These are phyloP conservation scores for Melanerpes aurifrons DNA, from an alignment of 2,113 vertebrate species.

Conservation along the genomic window DNA sequence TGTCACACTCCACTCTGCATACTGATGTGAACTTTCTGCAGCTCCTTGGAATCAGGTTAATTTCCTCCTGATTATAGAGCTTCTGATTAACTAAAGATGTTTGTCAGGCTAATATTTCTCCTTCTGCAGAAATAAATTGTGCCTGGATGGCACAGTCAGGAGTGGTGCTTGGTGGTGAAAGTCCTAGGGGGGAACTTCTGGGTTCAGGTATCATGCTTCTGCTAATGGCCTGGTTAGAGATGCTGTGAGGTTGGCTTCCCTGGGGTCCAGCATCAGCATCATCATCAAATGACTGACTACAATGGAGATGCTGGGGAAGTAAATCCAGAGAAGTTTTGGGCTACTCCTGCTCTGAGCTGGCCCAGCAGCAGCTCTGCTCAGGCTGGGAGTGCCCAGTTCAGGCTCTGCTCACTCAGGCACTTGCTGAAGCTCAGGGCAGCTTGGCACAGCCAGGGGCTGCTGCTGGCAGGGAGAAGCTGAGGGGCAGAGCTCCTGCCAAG, in stretches of 20 bases:
- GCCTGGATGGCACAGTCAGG: background rate
- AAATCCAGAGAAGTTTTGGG: background rate
- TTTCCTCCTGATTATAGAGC: conserved; percentile 44
- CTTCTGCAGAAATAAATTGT: background rate
- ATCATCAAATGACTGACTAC: background rate
- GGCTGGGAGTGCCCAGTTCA: no score
- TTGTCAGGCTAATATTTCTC: conserved; percentile 21
- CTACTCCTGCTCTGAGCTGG: no score
- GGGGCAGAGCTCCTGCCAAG: no score
- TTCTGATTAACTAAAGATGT: conserved; percentile 41
- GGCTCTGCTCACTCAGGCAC: no score
- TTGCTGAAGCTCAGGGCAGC: no score
- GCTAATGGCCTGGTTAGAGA: background rate
- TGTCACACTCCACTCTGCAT: conserved; percentile 51
- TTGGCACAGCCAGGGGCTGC: no score
- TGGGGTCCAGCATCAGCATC: background rate
- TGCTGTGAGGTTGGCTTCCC: background rate
- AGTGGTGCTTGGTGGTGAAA: background rate
- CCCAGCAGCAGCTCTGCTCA: no score
- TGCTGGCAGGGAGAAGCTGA: no score
- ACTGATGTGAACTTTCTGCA: conserved; percentile 59
- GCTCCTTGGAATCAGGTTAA: conserved; percentile 59
- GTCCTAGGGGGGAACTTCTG: background rate
- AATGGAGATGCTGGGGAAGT: background rate
- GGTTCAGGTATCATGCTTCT: background rate